Evolutionary conservation across 92 coral and sea anemone species (phyloP), one percentile per base, ranked within the genome.

Genomic region (Muricea muricata): DNA sequence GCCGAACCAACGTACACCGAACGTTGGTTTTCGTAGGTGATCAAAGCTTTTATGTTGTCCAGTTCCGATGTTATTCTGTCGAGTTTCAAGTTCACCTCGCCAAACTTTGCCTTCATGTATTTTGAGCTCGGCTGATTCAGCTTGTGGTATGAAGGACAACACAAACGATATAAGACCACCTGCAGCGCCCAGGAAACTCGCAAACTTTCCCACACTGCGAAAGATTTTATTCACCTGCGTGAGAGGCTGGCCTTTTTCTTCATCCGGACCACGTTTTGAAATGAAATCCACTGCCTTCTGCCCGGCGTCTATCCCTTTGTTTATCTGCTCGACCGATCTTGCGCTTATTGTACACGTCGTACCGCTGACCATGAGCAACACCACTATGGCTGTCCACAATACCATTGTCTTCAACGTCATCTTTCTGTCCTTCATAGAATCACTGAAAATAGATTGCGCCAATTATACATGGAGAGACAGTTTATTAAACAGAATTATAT

Each of bases 111-210:
- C 29, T 55, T 55, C 65, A 55, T 55, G 65, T 55, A 55, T 55
- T n/a, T n/a, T 3, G 15, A 55, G 65, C 29, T 55, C 65, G 12
- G 12, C 4, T 11, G 65, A 55, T 3, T 55, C 65, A 3, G 65
- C 5, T 55, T 55, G 5, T 55, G 65, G 65, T 3, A 55, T n/a
- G 15, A 55, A 55, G 4, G 65, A 6, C 12, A 55, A 55, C 65
- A n/a, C 65, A 55, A 55, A 55, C 21, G 65, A 55, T 25, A 55
- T 3, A n/a, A 55, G 21, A 55, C 65, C 65, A 55, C 65, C 65
- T 18, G 65, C 65, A 3, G 65, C 65, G 5, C 65, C 65, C 21
- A 55, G 65, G 15, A 55, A 55, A n/a, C 29, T 55, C 15, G 65
- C 65, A 6, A 55, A 4, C 21, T 55, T 18, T 25, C 4, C 65